phyloP scores from a whole-genome alignment of 2,888 invertebrate genomes.

The Tinea trinotella region DNA sequence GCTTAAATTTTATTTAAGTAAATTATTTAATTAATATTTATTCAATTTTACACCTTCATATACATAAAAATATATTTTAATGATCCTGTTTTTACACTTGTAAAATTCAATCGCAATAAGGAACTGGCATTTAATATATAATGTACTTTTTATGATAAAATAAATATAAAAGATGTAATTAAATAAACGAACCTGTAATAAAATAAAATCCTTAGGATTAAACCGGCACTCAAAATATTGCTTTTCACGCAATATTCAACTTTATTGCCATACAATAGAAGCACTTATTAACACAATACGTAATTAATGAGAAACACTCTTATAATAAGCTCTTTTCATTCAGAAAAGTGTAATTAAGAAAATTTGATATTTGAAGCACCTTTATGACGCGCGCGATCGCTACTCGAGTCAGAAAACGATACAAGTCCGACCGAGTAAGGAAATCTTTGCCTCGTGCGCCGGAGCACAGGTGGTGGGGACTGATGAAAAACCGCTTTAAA shows the following conservation, averaged over 20 bases:
- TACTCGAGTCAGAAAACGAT: conserved; percentile 14
- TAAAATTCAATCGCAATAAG: no score
- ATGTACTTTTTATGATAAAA: not conserved
- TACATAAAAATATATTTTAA: no score
- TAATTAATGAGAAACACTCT: not conserved
- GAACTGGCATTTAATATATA: no score
- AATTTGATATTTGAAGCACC: not conserved
- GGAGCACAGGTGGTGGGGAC: conserved; percentile 17
- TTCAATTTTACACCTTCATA: no score
- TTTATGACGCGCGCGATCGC: conserved; percentile 16
- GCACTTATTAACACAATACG: not conserved
- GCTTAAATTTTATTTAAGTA: no score
- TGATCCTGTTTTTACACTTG: no score
- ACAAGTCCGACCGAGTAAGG: conserved; percentile 7
- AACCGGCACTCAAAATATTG: not conserved
- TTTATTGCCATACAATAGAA: not conserved
- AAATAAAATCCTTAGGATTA: not conserved
- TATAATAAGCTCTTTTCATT: conserved; percentile 47
- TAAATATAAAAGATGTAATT: not conserved
- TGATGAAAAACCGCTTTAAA: conserved; percentile 11
- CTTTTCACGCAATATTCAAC: not conserved
- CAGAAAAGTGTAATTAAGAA: conserved; percentile 42
- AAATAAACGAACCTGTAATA: conserved; percentile 3
- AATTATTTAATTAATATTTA: no score
- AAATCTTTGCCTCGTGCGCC: conserved; percentile 11